These are phyloP conservation scores for Rhodeus uyekii DNA, from an alignment of 2,797 vertebrate genomes.

Conservation along the genomic window DNA sequence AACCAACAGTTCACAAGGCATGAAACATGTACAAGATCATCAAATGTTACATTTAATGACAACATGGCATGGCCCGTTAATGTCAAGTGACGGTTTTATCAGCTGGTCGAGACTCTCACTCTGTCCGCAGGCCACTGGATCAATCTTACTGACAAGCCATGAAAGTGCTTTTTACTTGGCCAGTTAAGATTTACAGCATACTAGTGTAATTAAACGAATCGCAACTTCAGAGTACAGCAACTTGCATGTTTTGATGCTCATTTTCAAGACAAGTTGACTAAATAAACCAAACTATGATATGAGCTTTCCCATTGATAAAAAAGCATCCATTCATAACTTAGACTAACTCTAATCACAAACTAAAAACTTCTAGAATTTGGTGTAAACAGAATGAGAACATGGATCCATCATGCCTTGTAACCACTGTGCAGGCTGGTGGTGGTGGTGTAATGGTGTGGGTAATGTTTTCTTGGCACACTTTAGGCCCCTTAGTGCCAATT, in stretches of 20 bases:
- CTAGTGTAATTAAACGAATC: neutral
- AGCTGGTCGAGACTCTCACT: neutral
- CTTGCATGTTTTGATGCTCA: neutral
- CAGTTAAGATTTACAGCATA: neutral
- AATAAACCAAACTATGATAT: neutral
- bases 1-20: neutral
- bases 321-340: neutral
- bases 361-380: slow-evolving; percentile 7
- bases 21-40: neutral
- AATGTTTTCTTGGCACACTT: too few species aligned
- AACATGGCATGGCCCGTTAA: neutral
- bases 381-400: too few species aligned
- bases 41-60: neutral
- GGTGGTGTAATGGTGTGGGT: too few species aligned
- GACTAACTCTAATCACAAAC: neutral
- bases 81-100: neutral
- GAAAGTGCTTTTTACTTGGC: neutral
- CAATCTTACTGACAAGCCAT: neutral
- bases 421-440: too few species aligned
- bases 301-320: neutral
- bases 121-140: neutral
- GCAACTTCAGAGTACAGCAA: neutral
- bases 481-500: too few species aligned
- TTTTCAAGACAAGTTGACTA: neutral
- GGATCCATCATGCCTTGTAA: too few species aligned